Evolutionary conservation across 2,113 vertebrate species (phyloP).

Genomic region (Nothocercus nigrocapillus): DNA sequence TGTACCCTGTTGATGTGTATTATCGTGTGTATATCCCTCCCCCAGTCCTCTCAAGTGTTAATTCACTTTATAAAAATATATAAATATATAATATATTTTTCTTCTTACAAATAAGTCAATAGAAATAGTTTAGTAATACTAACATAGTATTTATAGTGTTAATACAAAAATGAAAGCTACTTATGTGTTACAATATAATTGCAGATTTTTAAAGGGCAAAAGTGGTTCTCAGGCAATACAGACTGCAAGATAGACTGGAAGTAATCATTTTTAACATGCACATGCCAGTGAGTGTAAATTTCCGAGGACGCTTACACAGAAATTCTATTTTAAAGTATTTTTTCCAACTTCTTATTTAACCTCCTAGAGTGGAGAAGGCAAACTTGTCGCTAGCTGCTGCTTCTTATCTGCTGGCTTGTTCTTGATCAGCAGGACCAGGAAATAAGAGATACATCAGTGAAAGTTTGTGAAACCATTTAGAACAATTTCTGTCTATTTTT

Average conservation of each 20-base stretch:
- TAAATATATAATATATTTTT: constrained; percentile 82
- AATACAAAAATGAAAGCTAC: constrained; percentile 66
- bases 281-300: constrained; percentile 38
- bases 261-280: constrained; percentile 43
- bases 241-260: constrained; percentile 40
- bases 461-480: constrained; percentile 39
- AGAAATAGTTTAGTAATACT: constrained; percentile 84
- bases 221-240: constrained; percentile 75
- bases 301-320: constrained; percentile 29
- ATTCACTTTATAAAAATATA: constrained; percentile 80
- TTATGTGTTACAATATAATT: constrained; percentile 71
- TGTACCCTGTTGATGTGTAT: background rate
- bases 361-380: constrained; percentile 15
- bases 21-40: too few relatives aligned
- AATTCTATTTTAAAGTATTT: constrained; percentile 62
- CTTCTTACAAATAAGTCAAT: constrained; percentile 78
- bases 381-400: constrained; percentile 27
- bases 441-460: constrained; percentile 31
- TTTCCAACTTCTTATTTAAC: constrained; percentile 49
- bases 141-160: constrained; percentile 81
- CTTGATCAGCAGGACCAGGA: constrained; percentile 49
- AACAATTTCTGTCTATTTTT: constrained; percentile 1
- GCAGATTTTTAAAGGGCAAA: constrained; percentile 71
- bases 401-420: constrained; percentile 13
- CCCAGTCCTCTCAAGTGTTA: constrained; percentile 62